Percentiles rank a stretch among this genome's conserved stretches.
phyloP scores from a whole-genome alignment of 35 echinoderm and acorn worm species.

The Lytechinus pictus region DNA sequence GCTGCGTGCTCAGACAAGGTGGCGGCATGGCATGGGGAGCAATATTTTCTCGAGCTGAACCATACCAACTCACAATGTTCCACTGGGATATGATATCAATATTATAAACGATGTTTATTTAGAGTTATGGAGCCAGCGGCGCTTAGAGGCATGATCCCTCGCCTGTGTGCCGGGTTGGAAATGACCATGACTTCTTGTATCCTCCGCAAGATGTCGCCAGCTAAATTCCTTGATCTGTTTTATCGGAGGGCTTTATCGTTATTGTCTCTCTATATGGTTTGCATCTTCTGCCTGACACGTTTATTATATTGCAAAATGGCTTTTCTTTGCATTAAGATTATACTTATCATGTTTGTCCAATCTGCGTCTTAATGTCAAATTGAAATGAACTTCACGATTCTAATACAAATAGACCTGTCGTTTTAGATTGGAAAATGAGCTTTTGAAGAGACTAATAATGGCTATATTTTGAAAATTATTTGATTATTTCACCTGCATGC shows the following conservation, averaged over 20 bases:
- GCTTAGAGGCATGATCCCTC: slow-evolving; percentile 8
- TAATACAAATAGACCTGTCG: no score
- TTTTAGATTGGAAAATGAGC: no score
- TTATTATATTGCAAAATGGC: neutral
- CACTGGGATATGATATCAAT: slow-evolving; percentile 40
- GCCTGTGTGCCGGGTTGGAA: slow-evolving; percentile 4
- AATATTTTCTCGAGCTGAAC: neutral
- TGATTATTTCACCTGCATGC: no score
- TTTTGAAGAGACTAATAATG: no score
- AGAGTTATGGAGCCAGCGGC: slow-evolving; percentile 35
- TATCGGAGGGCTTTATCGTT: neutral
- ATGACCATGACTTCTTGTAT: slow-evolving; percentile 42
- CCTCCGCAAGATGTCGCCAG: slow-evolving; percentile 5
- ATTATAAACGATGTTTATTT: slow-evolving; percentile 24
- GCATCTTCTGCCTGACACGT: neutral
- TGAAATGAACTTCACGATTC: no score
- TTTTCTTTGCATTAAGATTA: no score
- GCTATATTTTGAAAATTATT: no score
- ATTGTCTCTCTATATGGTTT: neutral
- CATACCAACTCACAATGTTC: neutral
- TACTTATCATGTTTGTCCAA: no score
- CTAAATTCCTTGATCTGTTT: neutral
- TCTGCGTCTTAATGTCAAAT: no score
- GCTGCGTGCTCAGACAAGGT: slow-evolving; percentile 21
- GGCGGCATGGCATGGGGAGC: slow-evolving; percentile 16